These are phyloP conservation scores for Glyphotaelius pellucidus DNA, from an alignment of 2,888 invertebrate species.

Conservation along the genomic window DNA sequence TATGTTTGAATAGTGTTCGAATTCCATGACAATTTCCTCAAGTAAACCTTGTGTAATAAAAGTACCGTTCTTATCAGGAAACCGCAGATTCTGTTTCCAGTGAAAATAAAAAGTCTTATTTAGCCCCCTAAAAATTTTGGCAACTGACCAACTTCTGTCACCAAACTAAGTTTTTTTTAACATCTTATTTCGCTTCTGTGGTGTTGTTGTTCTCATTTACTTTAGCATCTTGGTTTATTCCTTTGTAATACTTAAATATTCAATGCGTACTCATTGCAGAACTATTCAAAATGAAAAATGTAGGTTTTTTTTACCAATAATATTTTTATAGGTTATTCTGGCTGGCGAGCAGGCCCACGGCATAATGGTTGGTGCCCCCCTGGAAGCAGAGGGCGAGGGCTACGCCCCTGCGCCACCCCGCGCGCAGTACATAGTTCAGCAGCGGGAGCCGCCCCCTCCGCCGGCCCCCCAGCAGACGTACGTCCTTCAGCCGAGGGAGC, in stretches of 20 bases:
- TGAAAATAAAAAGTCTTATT: background rate
- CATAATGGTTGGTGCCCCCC: slow-evolving; percentile 75
- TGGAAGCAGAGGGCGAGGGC: slow-evolving; percentile 68
- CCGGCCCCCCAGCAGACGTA: slow-evolving; percentile 69
- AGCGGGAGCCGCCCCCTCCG: slow-evolving; percentile 71
- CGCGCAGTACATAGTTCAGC: slow-evolving; percentile 75
- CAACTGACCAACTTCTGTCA: background rate
- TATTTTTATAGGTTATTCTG: slow-evolving; percentile 73
- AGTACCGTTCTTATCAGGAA: background rate
- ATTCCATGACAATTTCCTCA: background rate
- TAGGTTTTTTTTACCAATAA: background rate
- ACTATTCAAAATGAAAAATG: background rate
- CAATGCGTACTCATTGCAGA: background rate
- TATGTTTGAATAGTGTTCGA: no score
- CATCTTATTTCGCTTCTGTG: background rate
- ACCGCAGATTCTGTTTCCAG: background rate
- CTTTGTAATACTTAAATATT: background rate
- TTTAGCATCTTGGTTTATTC: background rate
- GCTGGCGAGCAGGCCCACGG: slow-evolving; percentile 77
- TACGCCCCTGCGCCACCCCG: slow-evolving; percentile 73
- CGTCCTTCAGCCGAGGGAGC: slow-evolving; percentile 69
- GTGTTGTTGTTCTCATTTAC: background rate
- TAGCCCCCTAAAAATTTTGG: background rate
- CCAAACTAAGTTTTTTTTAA: background rate
- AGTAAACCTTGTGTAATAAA: background rate